phyloP scores from a whole-genome alignment of 2,888 invertebrate genomes.

The Galeopsomyia nigrocyanea region DNA sequence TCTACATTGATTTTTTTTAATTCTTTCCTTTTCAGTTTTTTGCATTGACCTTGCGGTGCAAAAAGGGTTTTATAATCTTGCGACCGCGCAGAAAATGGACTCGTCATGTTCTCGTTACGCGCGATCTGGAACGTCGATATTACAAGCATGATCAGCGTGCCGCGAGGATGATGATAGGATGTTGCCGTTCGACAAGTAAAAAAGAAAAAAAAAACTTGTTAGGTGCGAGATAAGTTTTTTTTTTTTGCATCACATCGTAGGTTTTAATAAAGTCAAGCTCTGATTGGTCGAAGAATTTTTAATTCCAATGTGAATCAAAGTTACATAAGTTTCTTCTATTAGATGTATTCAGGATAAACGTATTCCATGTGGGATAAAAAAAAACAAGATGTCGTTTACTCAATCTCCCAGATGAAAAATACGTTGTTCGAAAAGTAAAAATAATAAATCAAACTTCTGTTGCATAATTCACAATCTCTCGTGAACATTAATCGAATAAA shows the following conservation, averaged over 20 bases:
- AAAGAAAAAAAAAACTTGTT: neutral
- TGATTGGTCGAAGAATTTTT: too few species aligned
- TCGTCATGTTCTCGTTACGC: constrained; percentile 15
- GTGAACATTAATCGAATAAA: neutral
- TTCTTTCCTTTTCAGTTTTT: too few species aligned
- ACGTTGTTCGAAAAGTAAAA: neutral
- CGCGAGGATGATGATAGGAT: neutral
- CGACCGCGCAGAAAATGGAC: neutral
- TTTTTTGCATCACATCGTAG: too few species aligned
- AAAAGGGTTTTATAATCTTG: too few species aligned
- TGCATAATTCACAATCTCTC: too few species aligned
- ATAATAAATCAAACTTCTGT: too few species aligned
- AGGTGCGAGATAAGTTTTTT: constrained; percentile 1
- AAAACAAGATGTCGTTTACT: neutral
- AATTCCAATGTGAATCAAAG: neutral
- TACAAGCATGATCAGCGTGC: constrained; percentile 9
- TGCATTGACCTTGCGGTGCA: too few species aligned
- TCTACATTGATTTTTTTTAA: too few species aligned
- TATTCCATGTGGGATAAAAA: neutral
- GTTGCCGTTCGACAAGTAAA: neutral
- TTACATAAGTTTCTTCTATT: constrained; percentile 7
- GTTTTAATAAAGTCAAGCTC: too few species aligned
- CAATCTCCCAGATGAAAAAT: neutral
- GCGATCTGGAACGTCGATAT: constrained; percentile 4
- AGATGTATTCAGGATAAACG: constrained; percentile 17